Evolutionary conservation across 2,113 vertebrate genomes (phyloP), one percentile per base, ranked within the genome.

Genomic region (Syngnathus floridae): DNA sequence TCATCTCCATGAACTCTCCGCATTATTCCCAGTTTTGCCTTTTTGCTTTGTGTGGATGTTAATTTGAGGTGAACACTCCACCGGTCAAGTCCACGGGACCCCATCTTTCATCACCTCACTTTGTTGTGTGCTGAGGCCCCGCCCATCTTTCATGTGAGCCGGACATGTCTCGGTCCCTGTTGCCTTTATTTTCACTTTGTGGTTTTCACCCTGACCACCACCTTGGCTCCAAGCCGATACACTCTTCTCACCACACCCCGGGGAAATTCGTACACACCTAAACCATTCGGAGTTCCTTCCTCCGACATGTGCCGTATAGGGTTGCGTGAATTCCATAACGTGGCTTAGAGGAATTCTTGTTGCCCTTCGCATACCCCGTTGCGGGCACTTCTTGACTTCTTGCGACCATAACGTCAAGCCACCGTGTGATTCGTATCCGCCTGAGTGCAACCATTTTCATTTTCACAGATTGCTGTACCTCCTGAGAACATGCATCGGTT

Each of bases 241-340:
- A 0, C 76, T 83, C 67, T 69, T 81, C 75, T 78, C 72, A 85
- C 86, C 87, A 72, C 84, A 83, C 81, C 87, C 83, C n/a, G 59
- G 49, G 70, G 72, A 74, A 79, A 73, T 74, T 37, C 52, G 73
- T 73, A 82, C 82, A 87, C 86, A 87, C 89, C 87, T 87, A 76
- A 81, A 71, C 78, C 81, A 80, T 86, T 82, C 83, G 63, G 79
- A 78, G 68, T 79, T 67, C 41, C 70, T 80, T 80, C 79, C 83
- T 69, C 55, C 69, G 78, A 69, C 83, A 80, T 83, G 78, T 84
- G 77, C 73, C 61, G 40, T 12, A 40, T 31, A 41, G 67, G 48
- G 72, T 77, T 79, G 64, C 73, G 26, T 40, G 62, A 75, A 54
- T 31, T 72, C 69, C 84, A 76, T 73, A 82, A 79, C 79, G 82